Conservation (phyloP, 2,113 vertebrate species). For the Clinocottus analis region DNA sequence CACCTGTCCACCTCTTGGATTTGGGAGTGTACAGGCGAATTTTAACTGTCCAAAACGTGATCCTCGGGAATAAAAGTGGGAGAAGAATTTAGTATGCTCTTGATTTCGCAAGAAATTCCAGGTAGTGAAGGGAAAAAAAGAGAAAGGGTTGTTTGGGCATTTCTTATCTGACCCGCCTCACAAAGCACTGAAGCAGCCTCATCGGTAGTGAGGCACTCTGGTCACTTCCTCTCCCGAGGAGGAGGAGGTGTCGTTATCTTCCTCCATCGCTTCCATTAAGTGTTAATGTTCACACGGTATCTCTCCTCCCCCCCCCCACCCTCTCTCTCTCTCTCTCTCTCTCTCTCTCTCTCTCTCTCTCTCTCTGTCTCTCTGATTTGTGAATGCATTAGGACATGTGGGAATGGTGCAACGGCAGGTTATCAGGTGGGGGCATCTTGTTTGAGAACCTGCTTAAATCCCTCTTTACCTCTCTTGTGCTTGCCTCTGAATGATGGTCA, state of each 20-base stretch:
- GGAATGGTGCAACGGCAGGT: slow-evolving; percentile 78
- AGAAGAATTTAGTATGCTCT: not conserved
- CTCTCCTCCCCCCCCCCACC: no score
- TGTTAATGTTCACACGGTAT: slow-evolving; percentile 79
- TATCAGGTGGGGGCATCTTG: slow-evolving; percentile 84
- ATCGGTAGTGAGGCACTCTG: slow-evolving; percentile 33
- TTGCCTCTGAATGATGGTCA: slow-evolving; percentile 76
- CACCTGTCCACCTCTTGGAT: slow-evolving; percentile 18
- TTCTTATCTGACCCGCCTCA: slow-evolving; percentile 26
- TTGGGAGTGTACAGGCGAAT: slow-evolving; percentile 19
- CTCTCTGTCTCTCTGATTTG: slow-evolving; percentile 54
- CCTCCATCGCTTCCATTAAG: slow-evolving; percentile 73
- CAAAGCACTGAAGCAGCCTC: slow-evolving; percentile 21
- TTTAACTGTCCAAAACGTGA: slow-evolving; percentile 24
- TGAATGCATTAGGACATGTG: slow-evolving; percentile 79
- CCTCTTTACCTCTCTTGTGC: slow-evolving; percentile 61
- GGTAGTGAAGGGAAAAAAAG: slow-evolving; percentile 3
- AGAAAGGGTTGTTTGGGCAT: slow-evolving; percentile 17
- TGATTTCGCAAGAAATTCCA: slow-evolving; percentile 34
- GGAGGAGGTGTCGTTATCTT: slow-evolving; percentile 58
- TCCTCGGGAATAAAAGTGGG: slow-evolving; percentile 31
- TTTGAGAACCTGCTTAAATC: slow-evolving; percentile 81
- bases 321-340: no score
- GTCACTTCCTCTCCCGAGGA: slow-evolving; percentile 58
- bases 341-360: no score